Evolutionary conservation across 2,797 vertebrate genomes (phyloP).

Genomic region (Hafferia zeledoni): DNA sequence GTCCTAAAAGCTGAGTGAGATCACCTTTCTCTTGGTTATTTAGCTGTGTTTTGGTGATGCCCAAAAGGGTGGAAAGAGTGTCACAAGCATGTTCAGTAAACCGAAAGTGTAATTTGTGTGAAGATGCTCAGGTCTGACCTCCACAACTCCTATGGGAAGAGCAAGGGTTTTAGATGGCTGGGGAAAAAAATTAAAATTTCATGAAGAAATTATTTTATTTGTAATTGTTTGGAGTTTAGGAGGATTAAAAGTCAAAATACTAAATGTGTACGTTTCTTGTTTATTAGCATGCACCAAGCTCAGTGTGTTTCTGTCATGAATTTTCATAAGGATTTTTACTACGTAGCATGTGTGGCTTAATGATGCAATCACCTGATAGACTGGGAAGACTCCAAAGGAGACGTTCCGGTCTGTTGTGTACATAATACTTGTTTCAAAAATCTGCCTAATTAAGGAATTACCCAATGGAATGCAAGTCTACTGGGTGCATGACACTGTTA

Average conservation of each 20-base stretch:
- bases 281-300: constrained; percentile 67
- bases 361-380: constrained; percentile 81
- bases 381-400: constrained; percentile 75
- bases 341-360: constrained; percentile 78
- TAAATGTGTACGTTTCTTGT: constrained; percentile 43
- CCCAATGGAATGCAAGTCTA: constrained; percentile 69
- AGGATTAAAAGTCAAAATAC: constrained; percentile 49
- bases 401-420: constrained; percentile 80
- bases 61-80: not conserved
- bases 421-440: constrained; percentile 80
- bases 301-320: constrained; percentile 75
- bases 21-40: not conserved
- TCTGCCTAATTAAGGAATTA: constrained; percentile 81
- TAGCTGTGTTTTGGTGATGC: not conserved
- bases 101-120: not conserved
- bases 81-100: not conserved
- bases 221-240: constrained; percentile 37
- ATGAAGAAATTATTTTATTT: constrained; percentile 2
- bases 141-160: not conserved
- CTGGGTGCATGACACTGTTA: constrained; percentile 63
- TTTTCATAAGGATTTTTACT: constrained; percentile 81
- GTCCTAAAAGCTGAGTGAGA: not conserved
- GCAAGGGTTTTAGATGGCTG: not conserved
- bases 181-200: not conserved
- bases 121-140: not conserved